phyloP scores from a whole-genome alignment of 2,888 invertebrate species.

The Drosophila mulleri region DNA sequence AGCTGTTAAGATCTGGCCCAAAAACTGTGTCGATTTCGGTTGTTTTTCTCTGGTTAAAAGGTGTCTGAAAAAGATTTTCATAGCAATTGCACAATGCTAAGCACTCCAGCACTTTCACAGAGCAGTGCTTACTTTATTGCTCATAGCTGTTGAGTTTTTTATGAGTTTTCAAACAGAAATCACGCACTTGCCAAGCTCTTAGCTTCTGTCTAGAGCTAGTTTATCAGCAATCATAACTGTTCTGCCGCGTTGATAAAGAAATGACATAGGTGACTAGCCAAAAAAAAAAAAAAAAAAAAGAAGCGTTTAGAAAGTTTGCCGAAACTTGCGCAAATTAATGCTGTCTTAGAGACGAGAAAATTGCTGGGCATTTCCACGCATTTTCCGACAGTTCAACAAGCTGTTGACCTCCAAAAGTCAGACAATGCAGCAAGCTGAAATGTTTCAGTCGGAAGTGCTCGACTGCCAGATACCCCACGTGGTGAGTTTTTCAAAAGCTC shows the following conservation, averaged over 20 bases:
- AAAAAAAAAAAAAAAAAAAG: not conserved
- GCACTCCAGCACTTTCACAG: slow-evolving; percentile 45
- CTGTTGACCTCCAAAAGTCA: slow-evolving; percentile 69
- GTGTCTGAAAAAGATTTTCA: slow-evolving; percentile 63
- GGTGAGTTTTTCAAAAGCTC: no score
- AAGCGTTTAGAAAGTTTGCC: slow-evolving; percentile 42
- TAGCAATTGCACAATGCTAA: slow-evolving; percentile 47
- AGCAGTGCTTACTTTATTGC: slow-evolving; percentile 49
- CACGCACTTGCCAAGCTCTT: slow-evolving; percentile 29
- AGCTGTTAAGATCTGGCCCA: slow-evolving; percentile 66
- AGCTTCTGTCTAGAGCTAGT: slow-evolving; percentile 28
- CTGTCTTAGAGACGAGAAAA: slow-evolving; percentile 48
- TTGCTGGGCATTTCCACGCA: slow-evolving; percentile 34
- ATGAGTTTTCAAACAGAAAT: slow-evolving; percentile 52
- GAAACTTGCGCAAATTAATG: slow-evolving; percentile 13
- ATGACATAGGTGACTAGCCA: slow-evolving; percentile 2
- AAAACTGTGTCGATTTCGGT: slow-evolving; percentile 27
- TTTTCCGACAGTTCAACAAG: slow-evolving; percentile 55
- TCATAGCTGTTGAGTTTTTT: slow-evolving; percentile 54
- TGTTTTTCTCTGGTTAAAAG: slow-evolving; percentile 24
- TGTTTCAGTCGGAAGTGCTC: not conserved
- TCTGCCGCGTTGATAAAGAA: slow-evolving; percentile 12
- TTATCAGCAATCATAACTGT: slow-evolving; percentile 29
- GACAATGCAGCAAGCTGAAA: not conserved
- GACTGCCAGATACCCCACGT: not conserved